Base-by-base conservation (phyloP, 2,113 vertebrate genomes). In the Cyanoramphus novaezelandiae region DNA sequence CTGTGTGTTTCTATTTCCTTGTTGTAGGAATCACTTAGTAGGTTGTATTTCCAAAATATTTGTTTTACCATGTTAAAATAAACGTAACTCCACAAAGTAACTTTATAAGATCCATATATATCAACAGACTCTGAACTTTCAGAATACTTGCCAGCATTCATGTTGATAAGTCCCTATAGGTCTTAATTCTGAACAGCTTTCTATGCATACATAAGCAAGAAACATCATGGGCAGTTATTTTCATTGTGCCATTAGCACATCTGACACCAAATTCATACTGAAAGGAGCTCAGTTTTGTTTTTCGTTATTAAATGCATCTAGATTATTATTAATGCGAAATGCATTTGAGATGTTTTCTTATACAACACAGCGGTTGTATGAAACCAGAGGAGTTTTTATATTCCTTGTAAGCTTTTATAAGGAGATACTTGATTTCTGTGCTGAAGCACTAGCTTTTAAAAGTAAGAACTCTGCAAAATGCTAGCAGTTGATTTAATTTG, bases 401-500 rank as follows among this genome's bases (percentile, higher is more conserved):
- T 89, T 71, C 17, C n/a, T 72, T 59, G 4, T 44, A 57, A 62
- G 35, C 50, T 79, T 96, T 82, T 55, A 75, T 57, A 62, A 88
- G 29, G 37, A 82, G n/a, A 9, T 65, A 27, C 64, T 88, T 88
- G 13, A 49, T 82, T 87, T 80, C 76, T 90, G 37, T 79, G 43
- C 46, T 75, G 50, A 89, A 93, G 49, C 50, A 89, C 0, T 4
- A 67, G 64, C 60, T 70, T 89, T 86, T 93, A 88, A 90, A 88
- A 87, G 60, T 64, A 44, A 89, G 41, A 85, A 75, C 81, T 93
- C 64, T 88, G 90, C 60, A 69, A 28, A 87, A 85, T 80, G 77
- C 46, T 89, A 60, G 29, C 47, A 43, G 79, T 67, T 96, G 79
- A 80, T 92, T 94, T 88, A 93, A 95, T 96, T 90, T 91, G 43